A percentile compares a stretch with the other conserved stretches of the same genome.
Conservation (phyloP, 2,888 invertebrate genomes). For the Drosophila anomelani region DNA sequence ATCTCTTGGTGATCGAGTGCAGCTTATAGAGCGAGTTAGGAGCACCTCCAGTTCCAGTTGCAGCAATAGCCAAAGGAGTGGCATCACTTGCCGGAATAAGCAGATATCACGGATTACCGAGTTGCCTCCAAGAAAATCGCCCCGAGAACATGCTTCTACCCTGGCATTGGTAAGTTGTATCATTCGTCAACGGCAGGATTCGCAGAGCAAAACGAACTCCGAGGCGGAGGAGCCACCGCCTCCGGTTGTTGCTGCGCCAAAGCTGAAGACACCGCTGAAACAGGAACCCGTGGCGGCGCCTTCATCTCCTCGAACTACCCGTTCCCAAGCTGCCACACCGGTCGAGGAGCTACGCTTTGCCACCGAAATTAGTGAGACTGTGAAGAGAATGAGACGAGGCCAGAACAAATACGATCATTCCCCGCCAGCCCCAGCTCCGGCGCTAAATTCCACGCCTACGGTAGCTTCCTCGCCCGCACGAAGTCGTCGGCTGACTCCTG, state of each 20-base stretch:
- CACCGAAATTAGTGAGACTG: constrained; percentile 84
- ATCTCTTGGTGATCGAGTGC: constrained; percentile 47
- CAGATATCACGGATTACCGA: constrained; percentile 78
- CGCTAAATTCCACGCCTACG: constrained; percentile 13
- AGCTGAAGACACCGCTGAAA: constrained; percentile 37
- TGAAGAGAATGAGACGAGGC: constrained; percentile 83
- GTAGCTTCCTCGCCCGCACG: constrained; percentile 33
- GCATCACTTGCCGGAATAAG: constrained; percentile 73
- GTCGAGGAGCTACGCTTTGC: constrained; percentile 82
- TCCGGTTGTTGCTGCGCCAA: constrained; percentile 7
- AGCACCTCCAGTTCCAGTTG: constrained; percentile 80
- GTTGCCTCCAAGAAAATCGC: constrained; percentile 90
- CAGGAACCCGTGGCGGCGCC: constrained; percentile 29
- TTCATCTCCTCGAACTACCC: constrained; percentile 57
- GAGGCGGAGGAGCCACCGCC: constrained; percentile 76
- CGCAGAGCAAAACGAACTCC: constrained; percentile 80
- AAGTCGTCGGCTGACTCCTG: constrained; percentile 56
- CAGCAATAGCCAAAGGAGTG: constrained; percentile 66
- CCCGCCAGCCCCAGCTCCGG: constrained; percentile 63
- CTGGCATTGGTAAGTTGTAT: constrained; percentile 91
- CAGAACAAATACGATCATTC: constrained; percentile 82
- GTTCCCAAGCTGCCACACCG: constrained; percentile 78
- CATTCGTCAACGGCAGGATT: constrained; percentile 85
- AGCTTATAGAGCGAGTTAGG: constrained; percentile 61
- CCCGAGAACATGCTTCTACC: constrained; percentile 94